Percentiles rank a stretch among this genome's conserved stretches.
phyloP scores from a whole-genome alignment of 2,113 vertebrate species.

The Phylloscopus whistleri region DNA sequence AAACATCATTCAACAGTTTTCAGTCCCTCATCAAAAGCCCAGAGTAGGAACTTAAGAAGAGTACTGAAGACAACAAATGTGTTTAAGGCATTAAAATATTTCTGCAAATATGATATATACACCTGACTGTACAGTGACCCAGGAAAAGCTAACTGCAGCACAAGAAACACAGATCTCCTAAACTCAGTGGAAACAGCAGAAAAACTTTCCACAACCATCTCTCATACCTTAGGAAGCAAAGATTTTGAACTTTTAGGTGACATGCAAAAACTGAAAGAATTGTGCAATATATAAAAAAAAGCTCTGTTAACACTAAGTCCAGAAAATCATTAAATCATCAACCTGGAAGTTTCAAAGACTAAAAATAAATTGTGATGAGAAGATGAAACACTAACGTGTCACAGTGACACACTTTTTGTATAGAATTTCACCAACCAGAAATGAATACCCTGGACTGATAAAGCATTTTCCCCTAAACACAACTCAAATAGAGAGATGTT shows the following conservation, averaged over 20 bases:
- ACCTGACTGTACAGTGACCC: background rate
- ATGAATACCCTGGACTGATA: background rate
- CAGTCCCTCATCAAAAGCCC: background rate
- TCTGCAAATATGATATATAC: background rate
- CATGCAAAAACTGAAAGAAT: background rate
- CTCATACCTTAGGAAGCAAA: background rate
- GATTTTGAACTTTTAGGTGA: background rate
- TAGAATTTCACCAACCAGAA: background rate
- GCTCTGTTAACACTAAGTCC: background rate
- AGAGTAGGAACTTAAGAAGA: background rate
- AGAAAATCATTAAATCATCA: background rate
- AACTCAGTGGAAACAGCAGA: background rate
- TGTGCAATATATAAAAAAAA: background rate
- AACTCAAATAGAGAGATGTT: fast-evolving
- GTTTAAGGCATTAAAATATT: background rate
- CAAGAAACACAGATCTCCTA: background rate
- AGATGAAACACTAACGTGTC: background rate
- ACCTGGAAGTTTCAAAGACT: background rate
- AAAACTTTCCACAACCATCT: background rate
- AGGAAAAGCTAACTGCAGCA: background rate
- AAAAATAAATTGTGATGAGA: background rate
- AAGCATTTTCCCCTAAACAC: background rate
- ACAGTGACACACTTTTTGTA: background rate
- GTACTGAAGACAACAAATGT: background rate
- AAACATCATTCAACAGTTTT: background rate